A percentile compares a stretch with the other conserved stretches of the same genome.
Evolutionary conservation across 2,888 invertebrate genomes (phyloP).

Genomic region (Acrocyrtus sp.): DNA sequence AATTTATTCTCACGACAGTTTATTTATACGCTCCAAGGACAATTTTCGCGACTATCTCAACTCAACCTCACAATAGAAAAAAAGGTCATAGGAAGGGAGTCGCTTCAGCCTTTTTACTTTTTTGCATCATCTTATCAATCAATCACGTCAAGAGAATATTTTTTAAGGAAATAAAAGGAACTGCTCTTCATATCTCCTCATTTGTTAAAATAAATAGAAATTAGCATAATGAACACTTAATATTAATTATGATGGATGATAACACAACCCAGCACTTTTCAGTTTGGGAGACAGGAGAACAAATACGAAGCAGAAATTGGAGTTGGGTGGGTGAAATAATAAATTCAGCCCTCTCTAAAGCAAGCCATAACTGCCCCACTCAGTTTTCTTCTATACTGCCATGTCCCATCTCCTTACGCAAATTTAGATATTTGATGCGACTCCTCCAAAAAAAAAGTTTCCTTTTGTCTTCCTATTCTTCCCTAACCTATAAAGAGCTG

Average conservation of each 20-base stretch:
- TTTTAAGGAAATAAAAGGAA: not conserved
- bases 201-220: not conserved
- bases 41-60: no score
- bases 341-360: not conserved
- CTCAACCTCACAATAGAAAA: no score
- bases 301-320: not conserved
- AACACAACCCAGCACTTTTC: no score
- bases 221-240: conserved; percentile 9
- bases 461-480: no score
- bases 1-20: not conserved
- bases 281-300: not conserved
- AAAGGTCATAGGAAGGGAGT: not conserved
- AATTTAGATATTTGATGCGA: conserved; percentile 29
- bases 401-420: conserved; percentile 5
- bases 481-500: not conserved
- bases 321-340: not conserved
- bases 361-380: not conserved
- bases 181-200: not conserved
- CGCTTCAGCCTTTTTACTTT: not conserved
- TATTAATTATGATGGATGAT: not conserved
- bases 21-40: no score
- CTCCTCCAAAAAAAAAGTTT: not conserved
- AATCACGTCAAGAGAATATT: not conserved
- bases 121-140: not conserved
- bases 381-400: no score